Conservation (phyloP, 2,888 invertebrate genomes). For the Steinernema scapterisci region DNA sequence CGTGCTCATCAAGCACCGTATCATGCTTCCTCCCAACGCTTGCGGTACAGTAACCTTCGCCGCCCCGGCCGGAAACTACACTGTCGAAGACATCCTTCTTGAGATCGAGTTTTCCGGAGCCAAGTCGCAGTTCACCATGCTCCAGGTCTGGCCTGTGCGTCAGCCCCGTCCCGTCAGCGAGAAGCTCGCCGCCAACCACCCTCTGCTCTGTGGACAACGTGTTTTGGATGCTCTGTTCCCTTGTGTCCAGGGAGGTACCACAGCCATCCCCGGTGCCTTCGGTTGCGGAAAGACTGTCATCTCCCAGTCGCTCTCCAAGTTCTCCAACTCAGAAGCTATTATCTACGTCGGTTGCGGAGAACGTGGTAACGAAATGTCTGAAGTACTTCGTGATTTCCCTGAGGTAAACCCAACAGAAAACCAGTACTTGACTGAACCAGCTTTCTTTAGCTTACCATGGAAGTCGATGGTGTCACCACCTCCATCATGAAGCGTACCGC, state of each 20-base stretch:
- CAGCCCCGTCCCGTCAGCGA: conserved; percentile 94
- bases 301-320: conserved; percentile 97
- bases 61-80: conserved; percentile 90
- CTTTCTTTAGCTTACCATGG: conserved; percentile 78
- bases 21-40: conserved; percentile 89
- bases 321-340: conserved; percentile 99
- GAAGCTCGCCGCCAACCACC: conserved; percentile 97
- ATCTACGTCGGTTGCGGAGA: conserved; percentile 99
- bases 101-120: conserved; percentile 99
- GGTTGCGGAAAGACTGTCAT: conserved; percentile 99
- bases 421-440: background rate
- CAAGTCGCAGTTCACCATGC: conserved; percentile 86
- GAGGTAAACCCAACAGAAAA: conserved; percentile 71
- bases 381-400: conserved; percentile 94
- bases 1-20: conserved; percentile 92
- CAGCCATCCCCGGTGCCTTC: conserved; percentile 77
- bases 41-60: conserved; percentile 95
- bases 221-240: conserved; percentile 98
- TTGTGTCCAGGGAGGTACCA: conserved; percentile 73
- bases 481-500: conserved; percentile 99
- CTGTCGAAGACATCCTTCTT: conserved; percentile 90
- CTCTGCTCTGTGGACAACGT: conserved; percentile 94
- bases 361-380: conserved; percentile 99
- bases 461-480: conserved; percentile 89
- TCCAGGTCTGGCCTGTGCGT: conserved; percentile 99